These are phyloP conservation scores for Ariolimax columbianus DNA, from an alignment of 2,888 invertebrate species.

Conservation along the genomic window DNA sequence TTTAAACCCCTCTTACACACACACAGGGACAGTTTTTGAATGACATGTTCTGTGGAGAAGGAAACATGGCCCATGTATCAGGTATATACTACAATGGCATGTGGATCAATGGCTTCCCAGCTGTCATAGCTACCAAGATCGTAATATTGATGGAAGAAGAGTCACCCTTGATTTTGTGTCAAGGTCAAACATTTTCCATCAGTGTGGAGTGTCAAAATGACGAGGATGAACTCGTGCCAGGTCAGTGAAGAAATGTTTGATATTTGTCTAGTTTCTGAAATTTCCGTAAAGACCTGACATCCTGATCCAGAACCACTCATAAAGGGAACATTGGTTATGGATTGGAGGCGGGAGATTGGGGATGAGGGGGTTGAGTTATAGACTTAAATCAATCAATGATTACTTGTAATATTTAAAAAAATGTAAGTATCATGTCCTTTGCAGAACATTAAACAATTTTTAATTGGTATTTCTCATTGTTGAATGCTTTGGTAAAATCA, in stretches of 20 bases:
- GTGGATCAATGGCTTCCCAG: slow-evolving; percentile 75
- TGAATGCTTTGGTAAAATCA: too few relatives aligned
- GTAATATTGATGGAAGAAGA: slow-evolving; percentile 60
- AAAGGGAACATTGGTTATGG: too few relatives aligned
- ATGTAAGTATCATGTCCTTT: too few relatives aligned
- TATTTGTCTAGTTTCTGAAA: not conserved
- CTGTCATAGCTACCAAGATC: slow-evolving; percentile 69
- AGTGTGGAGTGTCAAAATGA: slow-evolving; percentile 70
- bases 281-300: too few relatives aligned
- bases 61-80: slow-evolving; percentile 73
- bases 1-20: not conserved
- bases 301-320: too few relatives aligned
- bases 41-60: slow-evolving; percentile 75
- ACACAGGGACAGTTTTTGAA: slow-evolving; percentile 76
- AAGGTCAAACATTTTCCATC: slow-evolving; percentile 71
- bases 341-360: too few relatives aligned
- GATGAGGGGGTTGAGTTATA: too few relatives aligned
- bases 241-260: slow-evolving; percentile 55
- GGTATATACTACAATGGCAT: slow-evolving; percentile 75
- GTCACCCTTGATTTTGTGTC: slow-evolving; percentile 61
- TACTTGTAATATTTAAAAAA: too few relatives aligned
- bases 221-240: slow-evolving; percentile 69
- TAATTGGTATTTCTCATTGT: too few relatives aligned
- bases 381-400: too few relatives aligned
- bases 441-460: too few relatives aligned